Evolutionary conservation across 2,113 vertebrate genomes (phyloP).

Genomic region (Lophochroa leadbeateri): DNA sequence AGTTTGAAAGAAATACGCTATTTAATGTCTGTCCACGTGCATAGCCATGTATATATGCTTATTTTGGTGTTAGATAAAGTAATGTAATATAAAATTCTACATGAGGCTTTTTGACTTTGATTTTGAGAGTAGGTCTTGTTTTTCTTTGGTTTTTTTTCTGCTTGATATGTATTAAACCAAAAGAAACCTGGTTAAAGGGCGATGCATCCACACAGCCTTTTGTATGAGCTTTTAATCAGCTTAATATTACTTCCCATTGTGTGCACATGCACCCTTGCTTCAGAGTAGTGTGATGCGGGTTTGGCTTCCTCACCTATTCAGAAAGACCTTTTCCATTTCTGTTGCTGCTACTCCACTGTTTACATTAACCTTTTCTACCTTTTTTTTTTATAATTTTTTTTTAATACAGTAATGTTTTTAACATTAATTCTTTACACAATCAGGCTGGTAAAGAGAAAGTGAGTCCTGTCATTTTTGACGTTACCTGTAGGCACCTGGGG

Average conservation of each 20-base stretch:
- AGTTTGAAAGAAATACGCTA: background rate
- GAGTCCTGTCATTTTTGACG: background rate
- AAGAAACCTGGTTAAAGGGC: background rate
- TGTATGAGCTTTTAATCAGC: background rate
- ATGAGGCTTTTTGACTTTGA: background rate
- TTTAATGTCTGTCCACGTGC: background rate
- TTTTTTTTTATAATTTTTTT: background rate
- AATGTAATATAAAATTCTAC: background rate
- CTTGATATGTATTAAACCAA: background rate
- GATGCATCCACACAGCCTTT: background rate
- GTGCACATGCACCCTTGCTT: background rate
- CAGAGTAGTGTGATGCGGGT: background rate
- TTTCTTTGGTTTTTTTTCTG: background rate
- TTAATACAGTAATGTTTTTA: background rate
- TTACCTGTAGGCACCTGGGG: background rate
- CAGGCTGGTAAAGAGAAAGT: background rate
- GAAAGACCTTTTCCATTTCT: background rate
- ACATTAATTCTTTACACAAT: background rate
- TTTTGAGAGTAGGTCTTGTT: background rate
- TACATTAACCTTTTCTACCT: background rate
- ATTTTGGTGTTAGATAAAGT: background rate
- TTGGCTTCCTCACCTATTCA: background rate
- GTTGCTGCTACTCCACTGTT: background rate
- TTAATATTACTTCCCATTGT: background rate
- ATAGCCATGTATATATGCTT: accelerated